Percentiles rank a stretch among this genome's conserved stretches.
These are phyloP conservation scores for Macquaria australasica DNA, from an alignment of 2,113 vertebrate genomes.

Conservation along the genomic window DNA sequence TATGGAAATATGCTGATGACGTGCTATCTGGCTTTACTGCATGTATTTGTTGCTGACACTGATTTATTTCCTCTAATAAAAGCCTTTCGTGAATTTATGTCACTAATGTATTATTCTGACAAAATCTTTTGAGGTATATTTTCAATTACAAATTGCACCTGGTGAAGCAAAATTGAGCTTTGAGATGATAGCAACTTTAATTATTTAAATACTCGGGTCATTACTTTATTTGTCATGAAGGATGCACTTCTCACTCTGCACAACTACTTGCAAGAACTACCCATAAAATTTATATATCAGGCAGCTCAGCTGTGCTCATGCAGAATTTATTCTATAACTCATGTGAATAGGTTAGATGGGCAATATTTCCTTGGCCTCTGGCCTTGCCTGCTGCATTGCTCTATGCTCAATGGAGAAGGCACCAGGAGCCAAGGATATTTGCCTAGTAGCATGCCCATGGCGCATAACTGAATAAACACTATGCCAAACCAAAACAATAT, in stretches of 20 bases:
- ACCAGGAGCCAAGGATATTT: conserved; percentile 71
- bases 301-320: conserved; percentile 63
- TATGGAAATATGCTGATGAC: conserved; percentile 49
- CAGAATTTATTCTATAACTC: conserved; percentile 78
- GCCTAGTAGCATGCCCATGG: conserved; percentile 74
- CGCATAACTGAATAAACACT: conserved; percentile 53
- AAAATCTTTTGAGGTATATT: conserved; percentile 49
- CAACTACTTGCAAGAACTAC: conserved; percentile 52
- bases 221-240: conserved; percentile 67
- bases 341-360: conserved; percentile 74
- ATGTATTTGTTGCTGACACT: conserved; percentile 30
- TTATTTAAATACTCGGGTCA: conserved; percentile 67
- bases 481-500: conserved; percentile 62
- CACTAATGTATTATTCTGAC: conserved; percentile 43
- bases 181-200: conserved; percentile 54
- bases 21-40: conserved; percentile 29
- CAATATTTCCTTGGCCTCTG: conserved; percentile 80
- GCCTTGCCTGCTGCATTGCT: conserved; percentile 65
- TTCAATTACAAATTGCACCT: conserved; percentile 48
- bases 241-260: conserved; percentile 63
- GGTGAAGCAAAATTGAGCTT: conserved; percentile 25
- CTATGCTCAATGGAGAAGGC: conserved; percentile 64
- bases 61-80: conserved; percentile 57
- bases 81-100: conserved; percentile 47
- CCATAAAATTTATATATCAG: conserved; percentile 73